Evolutionary conservation across 2,113 vertebrate genomes (phyloP), one percentile per base, ranked within the genome.

Genomic region (Chloroceryle aenea): DNA sequence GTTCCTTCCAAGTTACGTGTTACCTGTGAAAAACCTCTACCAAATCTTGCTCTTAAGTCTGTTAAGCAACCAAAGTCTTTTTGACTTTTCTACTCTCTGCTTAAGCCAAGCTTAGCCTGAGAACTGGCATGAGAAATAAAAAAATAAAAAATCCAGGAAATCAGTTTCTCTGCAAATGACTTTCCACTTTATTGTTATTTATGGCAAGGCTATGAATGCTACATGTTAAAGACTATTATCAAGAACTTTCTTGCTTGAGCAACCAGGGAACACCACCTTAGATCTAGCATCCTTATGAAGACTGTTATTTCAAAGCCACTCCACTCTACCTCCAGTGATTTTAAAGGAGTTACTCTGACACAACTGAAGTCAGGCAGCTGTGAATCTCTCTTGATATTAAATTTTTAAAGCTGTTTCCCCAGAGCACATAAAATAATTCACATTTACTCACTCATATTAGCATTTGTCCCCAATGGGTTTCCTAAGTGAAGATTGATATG

Each of bases 401-500:
- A 62, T 62, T 78, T 92, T 90, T 66, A 45, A 83, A 85, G 68
- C 80, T 43, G 47, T 62, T 88, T 85, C 72, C 52, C 59, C 59
- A 80, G 89, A 59, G 67, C 58, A 63, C 55, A 75, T 72, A 55
- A 94, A 92, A 84, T 81, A 83, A 82, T 82, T 96, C 91, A 96
- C 21, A 32, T 43, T 92, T 78, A 95, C 45, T 52, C 40, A 73
- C 64, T 79, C 77, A n/a, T 5, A 85, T 42, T n/a, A 91, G 32
- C 19, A 30, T 40, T 74, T 79, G 7, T n/a, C 63, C 87, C 94
- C 68, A 45, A 6, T 27, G 34, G 34, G 16, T 47, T 80, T 79
- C 53, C 18, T 66, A 81, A 69, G 75, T 6, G 12, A 79, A 88
- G 76, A 93, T n/a, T 55, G 56, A 83, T 72, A 50, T 0, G 0